Percentiles rank a stretch among this genome's conserved stretches.
These are phyloP conservation scores for Cataglyphis rosenhaueri DNA, from an alignment of 2,888 invertebrate genomes.

Conservation along the genomic window DNA sequence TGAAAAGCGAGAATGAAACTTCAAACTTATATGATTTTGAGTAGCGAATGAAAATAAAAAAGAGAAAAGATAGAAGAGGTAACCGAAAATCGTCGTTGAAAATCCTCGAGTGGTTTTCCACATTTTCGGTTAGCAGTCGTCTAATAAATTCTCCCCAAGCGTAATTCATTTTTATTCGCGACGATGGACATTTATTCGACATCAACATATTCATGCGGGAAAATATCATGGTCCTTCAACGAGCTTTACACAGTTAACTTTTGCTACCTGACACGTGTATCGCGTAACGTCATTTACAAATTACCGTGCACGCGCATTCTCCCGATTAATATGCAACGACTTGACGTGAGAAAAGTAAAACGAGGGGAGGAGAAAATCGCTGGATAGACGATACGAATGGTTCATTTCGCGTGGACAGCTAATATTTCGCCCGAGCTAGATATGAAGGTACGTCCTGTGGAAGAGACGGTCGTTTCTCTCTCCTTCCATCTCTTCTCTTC, in stretches of 20 bases:
- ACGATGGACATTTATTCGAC: slow-evolving; percentile 42
- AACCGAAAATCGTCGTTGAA: not conserved
- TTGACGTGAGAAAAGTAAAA: slow-evolving; percentile 57
- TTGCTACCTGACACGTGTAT: not conserved
- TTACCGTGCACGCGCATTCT: slow-evolving; percentile 22
- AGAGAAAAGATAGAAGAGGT: not conserved
- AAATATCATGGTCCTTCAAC: slow-evolving; percentile 19
- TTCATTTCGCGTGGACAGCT: slow-evolving; percentile 64
- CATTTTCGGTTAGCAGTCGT: slow-evolving; percentile 1
- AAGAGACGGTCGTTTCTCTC: slow-evolving; percentile 29
- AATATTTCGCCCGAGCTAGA: slow-evolving; percentile 63
- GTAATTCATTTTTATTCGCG: slow-evolving; percentile 38
- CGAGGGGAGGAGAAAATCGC: slow-evolving; percentile 55
- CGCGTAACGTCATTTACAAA: slow-evolving; percentile 40
- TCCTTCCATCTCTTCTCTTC: slow-evolving; percentile 27
- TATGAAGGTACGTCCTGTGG: slow-evolving; percentile 20
- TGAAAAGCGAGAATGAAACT: not conserved
- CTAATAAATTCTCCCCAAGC: slow-evolving; percentile 1
- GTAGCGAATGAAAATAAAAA: not conserved
- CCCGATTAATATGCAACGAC: slow-evolving; percentile 52
- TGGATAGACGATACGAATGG: slow-evolving; percentile 61
- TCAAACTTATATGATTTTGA: not conserved
- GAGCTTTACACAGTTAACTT: slow-evolving; percentile 30
- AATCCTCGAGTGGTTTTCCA: not conserved
- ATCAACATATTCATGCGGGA: not conserved